Evolutionary conservation across 2,797 vertebrate genomes (phyloP).

Genomic region (Parambassis ranga): DNA sequence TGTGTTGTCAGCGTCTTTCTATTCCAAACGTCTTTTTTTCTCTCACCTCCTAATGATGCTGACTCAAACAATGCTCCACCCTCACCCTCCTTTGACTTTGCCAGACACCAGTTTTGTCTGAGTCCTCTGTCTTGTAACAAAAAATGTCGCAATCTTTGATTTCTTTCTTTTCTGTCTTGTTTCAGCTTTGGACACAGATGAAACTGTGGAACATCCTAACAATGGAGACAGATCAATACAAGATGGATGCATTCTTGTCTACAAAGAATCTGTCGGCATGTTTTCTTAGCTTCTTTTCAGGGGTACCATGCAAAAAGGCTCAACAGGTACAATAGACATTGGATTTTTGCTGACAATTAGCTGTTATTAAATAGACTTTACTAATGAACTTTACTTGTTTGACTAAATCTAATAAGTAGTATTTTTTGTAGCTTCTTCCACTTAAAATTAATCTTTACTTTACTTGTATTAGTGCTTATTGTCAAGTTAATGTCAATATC

Average conservation of each 20-base stretch:
- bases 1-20: background rate
- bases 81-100: slow-evolving; percentile 5
- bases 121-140: background rate
- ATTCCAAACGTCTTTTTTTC: background rate
- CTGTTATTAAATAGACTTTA: background rate
- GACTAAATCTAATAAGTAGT: background rate
- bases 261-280: background rate
- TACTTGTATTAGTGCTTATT: background rate
- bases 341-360: background rate
- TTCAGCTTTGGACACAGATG: slow-evolving; percentile 2
- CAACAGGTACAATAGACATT: too few relatives aligned
- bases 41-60: slow-evolving; percentile 1
- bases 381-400: background rate
- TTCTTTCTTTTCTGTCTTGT: background rate
- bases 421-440: background rate
- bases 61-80: slow-evolving; percentile 2
- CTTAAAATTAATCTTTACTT: background rate
- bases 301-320: too few relatives aligned
- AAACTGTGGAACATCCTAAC: background rate
- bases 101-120: background rate
- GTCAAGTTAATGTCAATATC: background rate
- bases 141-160: background rate
- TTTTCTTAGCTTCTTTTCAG: background rate
- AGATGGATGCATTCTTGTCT: background rate
- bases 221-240: slow-evolving; percentile 1